A percentile compares a stretch with the other conserved stretches of the same genome.
Conservation (phyloP, 2,888 invertebrate genomes). For the Margaritifera margaritifera region DNA sequence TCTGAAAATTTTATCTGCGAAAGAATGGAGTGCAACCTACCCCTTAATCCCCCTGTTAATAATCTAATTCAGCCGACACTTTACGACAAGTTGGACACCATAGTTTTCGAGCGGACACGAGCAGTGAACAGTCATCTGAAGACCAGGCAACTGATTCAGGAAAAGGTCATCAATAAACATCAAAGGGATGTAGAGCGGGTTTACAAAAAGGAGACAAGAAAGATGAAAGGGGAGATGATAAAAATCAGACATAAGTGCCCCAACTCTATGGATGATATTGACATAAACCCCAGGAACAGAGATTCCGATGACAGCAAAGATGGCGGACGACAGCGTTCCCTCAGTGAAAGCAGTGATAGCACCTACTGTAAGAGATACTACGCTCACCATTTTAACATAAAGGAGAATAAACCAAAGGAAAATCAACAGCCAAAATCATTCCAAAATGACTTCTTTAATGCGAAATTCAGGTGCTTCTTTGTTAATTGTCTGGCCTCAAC, state of each 20-base stretch:
- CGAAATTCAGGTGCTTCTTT: constrained; percentile 26
- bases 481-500: constrained; percentile 8
- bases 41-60: constrained; percentile 34
- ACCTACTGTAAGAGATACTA: constrained; percentile 33
- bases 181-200: constrained; percentile 23
- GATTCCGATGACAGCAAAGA: constrained; percentile 5
- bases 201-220: constrained; percentile 22
- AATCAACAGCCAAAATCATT: constrained; percentile 5
- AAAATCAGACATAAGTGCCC: constrained; percentile 34
- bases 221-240: constrained; percentile 20
- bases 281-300: constrained; percentile 13
- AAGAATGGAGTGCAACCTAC: constrained; percentile 37
- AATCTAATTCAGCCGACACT: constrained; percentile 28
- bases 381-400: constrained; percentile 31
- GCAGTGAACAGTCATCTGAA: constrained; percentile 31
- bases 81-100: constrained; percentile 30
- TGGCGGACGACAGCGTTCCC: constrained; percentile 21
- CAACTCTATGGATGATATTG: constrained; percentile 34
- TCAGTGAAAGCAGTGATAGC: constrained; percentile 23
- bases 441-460: constrained; percentile 32
- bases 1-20: not conserved
- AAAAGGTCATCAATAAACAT: constrained; percentile 30
- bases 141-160: constrained; percentile 24
- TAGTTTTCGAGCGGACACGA: constrained; percentile 27
- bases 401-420: constrained; percentile 10